phyloP scores from a whole-genome alignment of 2,888 invertebrate genomes.

The Corbicula japonica region DNA sequence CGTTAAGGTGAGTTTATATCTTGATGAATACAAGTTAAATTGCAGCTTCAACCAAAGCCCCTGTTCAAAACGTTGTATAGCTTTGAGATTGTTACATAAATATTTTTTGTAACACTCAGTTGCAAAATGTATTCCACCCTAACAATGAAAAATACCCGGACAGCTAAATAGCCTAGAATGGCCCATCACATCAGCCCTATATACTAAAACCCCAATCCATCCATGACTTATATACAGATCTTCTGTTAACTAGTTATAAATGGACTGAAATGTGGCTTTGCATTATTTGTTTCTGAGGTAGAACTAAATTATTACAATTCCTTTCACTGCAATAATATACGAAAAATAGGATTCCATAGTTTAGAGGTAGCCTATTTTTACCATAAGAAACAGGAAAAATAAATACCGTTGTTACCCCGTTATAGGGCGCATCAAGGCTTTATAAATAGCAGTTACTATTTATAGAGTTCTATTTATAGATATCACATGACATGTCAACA shows the following conservation, averaged over 20 bases:
- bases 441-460: conserved; percentile 61
- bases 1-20: background rate
- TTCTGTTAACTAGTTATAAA: too few relatives aligned
- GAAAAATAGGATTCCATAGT: conserved; percentile 51
- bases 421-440: conserved; percentile 14
- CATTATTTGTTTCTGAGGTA: conserved; percentile 26
- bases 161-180: too few relatives aligned
- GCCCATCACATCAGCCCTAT: too few relatives aligned
- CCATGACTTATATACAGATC: too few relatives aligned
- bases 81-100: too few relatives aligned
- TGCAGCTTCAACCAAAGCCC: too few relatives aligned
- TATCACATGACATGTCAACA: conserved; percentile 60
- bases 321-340: conserved; percentile 15
- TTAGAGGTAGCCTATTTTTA: conserved; percentile 65
- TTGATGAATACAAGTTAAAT: background rate
- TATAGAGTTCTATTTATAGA: conserved; percentile 57
- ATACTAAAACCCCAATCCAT: too few relatives aligned
- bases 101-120: too few relatives aligned
- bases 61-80: too few relatives aligned
- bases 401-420: conserved; percentile 39
- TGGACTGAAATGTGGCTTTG: conserved; percentile 26
- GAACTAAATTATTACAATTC: conserved; percentile 7
- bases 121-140: too few relatives aligned
- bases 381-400: conserved; percentile 51
- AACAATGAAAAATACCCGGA: too few relatives aligned